Conservation (phyloP, 2,113 vertebrate species). For the Rhinopomastus cyanomelas region DNA sequence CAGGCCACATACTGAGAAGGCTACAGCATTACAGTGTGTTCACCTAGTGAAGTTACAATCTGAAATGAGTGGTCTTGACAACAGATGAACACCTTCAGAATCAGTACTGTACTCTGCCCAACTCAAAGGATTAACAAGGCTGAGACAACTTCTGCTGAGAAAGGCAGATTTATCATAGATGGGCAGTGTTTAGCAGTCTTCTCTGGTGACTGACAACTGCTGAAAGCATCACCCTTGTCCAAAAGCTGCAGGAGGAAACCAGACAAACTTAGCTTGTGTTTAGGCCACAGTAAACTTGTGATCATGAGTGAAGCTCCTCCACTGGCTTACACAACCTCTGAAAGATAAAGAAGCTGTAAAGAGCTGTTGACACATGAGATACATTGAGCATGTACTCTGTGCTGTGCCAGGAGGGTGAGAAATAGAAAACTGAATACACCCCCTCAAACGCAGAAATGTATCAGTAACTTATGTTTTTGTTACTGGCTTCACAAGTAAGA, state of each 20-base stretch:
- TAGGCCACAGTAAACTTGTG: background rate
- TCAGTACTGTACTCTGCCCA: background rate
- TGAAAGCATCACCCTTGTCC: background rate
- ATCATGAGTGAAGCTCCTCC: background rate
- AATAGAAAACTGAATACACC: background rate
- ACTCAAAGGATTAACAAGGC: background rate
- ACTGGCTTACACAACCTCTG: background rate
- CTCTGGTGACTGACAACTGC: background rate
- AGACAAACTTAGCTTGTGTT: background rate
- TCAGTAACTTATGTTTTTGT: background rate
- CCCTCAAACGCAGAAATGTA: background rate
- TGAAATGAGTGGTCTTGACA: background rate
- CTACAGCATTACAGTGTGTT: background rate
- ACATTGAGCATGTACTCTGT: rapidly evolving
- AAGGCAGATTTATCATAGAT: background rate
- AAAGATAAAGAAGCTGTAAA: background rate
- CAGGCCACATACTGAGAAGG: rapidly evolving
- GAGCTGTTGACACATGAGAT: background rate
- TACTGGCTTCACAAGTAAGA: background rate
- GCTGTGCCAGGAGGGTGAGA: background rate
- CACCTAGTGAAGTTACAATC: background rate
- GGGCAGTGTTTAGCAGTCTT: background rate
- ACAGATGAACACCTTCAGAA: background rate
- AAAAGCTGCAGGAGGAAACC: background rate
- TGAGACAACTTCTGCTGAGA: background rate